phyloP scores from a whole-genome alignment of 2,113 vertebrate genomes.

The Xenotilapia leptura region DNA sequence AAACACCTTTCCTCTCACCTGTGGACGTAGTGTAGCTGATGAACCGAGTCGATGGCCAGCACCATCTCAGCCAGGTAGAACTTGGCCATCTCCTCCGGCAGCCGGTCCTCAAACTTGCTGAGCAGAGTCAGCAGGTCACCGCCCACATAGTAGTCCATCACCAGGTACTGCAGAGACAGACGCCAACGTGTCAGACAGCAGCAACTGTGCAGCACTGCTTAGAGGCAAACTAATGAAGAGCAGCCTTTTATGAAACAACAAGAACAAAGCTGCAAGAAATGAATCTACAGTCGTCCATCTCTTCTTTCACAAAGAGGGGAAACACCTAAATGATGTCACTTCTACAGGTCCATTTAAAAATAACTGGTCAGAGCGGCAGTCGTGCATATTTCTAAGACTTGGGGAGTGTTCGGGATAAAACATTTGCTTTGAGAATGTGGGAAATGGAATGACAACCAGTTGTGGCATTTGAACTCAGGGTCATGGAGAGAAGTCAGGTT shows the following conservation, averaged over 20 bases:
- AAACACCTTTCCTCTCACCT: conserved; percentile 72
- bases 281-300: neutral
- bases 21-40: conserved; percentile 97
- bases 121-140: conserved; percentile 96
- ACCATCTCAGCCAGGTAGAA: conserved; percentile 99
- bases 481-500: conserved; percentile 17
- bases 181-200: neutral
- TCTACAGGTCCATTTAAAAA: conserved; percentile 37
- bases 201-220: neutral
- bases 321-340: neutral
- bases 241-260: neutral
- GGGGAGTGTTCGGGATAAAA: conserved; percentile 40
- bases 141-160: conserved; percentile 99
- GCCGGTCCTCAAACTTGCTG: conserved; percentile 96
- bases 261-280: neutral
- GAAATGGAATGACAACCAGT: conserved; percentile 57
- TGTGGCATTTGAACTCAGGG: conserved; percentile 51
- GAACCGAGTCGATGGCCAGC: conserved; percentile 95
- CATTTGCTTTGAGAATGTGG: conserved; percentile 58
- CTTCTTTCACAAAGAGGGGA: neutral
- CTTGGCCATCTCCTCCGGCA: conserved; percentile 97
- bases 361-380: neutral
- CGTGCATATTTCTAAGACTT: conserved; percentile 14
- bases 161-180: conserved; percentile 81
- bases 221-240: neutral